Evolutionary conservation across 2,113 vertebrate species (phyloP).

Genomic region (Limanda limanda): DNA sequence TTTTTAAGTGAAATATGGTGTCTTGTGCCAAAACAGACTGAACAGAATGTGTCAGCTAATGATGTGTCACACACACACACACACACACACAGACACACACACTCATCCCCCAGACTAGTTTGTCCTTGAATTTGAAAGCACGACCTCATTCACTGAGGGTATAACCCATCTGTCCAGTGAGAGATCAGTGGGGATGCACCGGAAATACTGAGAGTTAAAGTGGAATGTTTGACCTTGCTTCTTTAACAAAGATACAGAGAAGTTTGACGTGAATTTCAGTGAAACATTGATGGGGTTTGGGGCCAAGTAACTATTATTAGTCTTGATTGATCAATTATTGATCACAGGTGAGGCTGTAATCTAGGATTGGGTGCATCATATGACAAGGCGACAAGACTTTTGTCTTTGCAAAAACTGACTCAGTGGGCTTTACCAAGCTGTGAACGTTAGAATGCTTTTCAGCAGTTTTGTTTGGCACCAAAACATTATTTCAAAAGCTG

Average conservation of each 20-base stretch:
- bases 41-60: conserved; percentile 49
- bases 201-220: conserved; percentile 61
- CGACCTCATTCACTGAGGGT: conserved; percentile 66
- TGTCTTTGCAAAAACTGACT: too few relatives aligned
- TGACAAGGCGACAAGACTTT: too few relatives aligned
- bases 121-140: conserved; percentile 69
- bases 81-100: conserved; percentile 12
- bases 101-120: conserved; percentile 47
- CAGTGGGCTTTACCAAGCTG: too few relatives aligned
- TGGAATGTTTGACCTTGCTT: conserved; percentile 55
- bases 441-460: too few relatives aligned
- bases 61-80: conserved; percentile 44
- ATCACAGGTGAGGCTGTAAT: too few relatives aligned
- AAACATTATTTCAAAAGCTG: too few relatives aligned
- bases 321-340: too few relatives aligned
- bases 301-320: background rate
- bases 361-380: too few relatives aligned
- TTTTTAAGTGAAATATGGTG: conserved; percentile 61
- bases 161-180: conserved; percentile 67
- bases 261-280: conserved; percentile 38
- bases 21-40: conserved; percentile 60
- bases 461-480: too few relatives aligned
- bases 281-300: background rate
- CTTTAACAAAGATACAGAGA: conserved; percentile 27
- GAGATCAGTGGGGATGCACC: conserved; percentile 40